These are phyloP conservation scores for Pycnomerus fuliginosus DNA, from an alignment of 2,888 invertebrate species.

Conservation along the genomic window DNA sequence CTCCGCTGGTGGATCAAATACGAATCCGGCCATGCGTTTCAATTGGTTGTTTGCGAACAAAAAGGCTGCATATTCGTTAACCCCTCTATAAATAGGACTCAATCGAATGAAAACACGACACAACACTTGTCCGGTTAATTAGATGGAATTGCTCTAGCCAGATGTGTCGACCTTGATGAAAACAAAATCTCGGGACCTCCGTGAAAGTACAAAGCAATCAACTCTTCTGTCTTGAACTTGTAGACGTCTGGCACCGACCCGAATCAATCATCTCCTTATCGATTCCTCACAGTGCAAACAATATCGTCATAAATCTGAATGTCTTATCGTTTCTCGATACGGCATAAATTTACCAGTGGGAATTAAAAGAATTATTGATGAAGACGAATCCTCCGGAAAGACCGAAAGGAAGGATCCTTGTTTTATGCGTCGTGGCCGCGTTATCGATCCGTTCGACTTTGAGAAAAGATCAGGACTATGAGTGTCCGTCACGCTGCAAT, in stretches of 20 bases:
- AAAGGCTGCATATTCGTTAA: constrained; percentile 14
- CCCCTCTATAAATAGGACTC: constrained; percentile 15
- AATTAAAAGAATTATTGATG: too few relatives aligned
- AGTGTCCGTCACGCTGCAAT: too few relatives aligned
- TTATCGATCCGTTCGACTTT: constrained; percentile 6
- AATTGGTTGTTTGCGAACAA: too few relatives aligned
- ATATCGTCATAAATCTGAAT: constrained; percentile 7
- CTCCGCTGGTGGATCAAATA: too few relatives aligned
- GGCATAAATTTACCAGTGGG: too few relatives aligned
- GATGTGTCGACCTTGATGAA: constrained; percentile 13
- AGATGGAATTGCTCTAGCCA: constrained; percentile 11
- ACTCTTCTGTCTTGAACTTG: constrained; percentile 1
- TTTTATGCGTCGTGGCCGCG: constrained; percentile 6
- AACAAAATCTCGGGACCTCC: too few relatives aligned
- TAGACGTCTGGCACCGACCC: constrained; percentile 3
- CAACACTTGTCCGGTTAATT: constrained; percentile 18
- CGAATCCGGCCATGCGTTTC: too few relatives aligned
- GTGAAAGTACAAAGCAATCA: too few relatives aligned
- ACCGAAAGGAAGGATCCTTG: constrained; percentile 5
- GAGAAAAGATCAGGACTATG: too few relatives aligned
- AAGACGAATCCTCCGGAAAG: neutral
- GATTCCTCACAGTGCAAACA: constrained; percentile 3
- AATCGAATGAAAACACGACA: constrained; percentile 14
- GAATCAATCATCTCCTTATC: constrained; percentile 8
- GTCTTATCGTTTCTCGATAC: constrained; percentile 3